Conservation (phyloP, 2,797 vertebrate species). For the Rhabdophis nuchalis region DNA sequence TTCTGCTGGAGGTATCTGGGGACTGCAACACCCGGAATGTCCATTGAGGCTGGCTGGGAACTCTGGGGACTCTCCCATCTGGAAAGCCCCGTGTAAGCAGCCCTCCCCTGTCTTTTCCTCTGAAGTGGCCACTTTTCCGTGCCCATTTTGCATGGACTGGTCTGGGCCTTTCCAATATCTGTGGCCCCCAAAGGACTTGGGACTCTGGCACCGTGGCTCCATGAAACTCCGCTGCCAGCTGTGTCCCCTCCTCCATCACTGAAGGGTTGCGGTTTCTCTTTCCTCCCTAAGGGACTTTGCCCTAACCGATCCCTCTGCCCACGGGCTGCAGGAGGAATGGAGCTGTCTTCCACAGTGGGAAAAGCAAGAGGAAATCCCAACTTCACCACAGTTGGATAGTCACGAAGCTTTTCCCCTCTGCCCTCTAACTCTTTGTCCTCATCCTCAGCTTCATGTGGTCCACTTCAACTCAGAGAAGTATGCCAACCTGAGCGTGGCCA, state of each 20-base stretch:
- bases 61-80: neutral
- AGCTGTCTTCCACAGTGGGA: neutral
- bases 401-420: neutral
- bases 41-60: neutral
- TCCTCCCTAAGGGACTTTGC: neutral
- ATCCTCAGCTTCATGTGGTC: constrained; percentile 83
- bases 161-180: neutral
- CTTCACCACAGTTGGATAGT: neutral
- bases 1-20: neutral
- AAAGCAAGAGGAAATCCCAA: neutral
- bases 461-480: constrained; percentile 85
- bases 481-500: constrained; percentile 73
- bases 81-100: neutral
- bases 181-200: neutral
- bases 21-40: neutral
- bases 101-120: neutral
- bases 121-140: neutral
- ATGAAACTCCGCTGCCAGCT: too few relatives aligned
- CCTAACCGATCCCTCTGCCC: too few relatives aligned
- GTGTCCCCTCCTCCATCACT: neutral
- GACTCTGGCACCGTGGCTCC: neutral
- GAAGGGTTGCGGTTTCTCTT: too few relatives aligned
- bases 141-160: too few relatives aligned
- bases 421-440: neutral
- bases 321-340: neutral